Conservation (phyloP, 2,113 vertebrate species). For the Spilogale gracilis region DNA sequence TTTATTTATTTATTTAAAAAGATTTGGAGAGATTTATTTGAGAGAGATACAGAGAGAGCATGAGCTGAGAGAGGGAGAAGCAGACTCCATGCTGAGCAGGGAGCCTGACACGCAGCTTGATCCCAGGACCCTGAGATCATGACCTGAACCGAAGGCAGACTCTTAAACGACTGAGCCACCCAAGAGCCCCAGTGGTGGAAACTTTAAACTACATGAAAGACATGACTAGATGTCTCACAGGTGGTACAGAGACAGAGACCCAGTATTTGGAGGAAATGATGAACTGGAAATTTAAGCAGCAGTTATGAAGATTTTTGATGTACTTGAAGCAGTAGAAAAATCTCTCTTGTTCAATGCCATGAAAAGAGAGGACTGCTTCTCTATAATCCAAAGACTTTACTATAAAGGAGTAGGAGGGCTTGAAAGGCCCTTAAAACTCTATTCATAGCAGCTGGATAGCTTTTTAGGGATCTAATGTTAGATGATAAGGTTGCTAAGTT, state of each 20-base stretch:
- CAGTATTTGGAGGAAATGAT: neutral
- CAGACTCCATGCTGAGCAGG: neutral
- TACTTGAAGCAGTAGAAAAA: neutral
- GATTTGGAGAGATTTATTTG: neutral
- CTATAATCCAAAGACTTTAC: neutral
- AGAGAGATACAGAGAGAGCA: neutral
- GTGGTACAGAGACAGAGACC: neutral
- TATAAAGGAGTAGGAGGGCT: neutral
- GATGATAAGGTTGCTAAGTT: neutral
- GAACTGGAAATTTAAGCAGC: neutral
- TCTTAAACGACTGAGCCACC: neutral
- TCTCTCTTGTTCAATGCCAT: neutral
- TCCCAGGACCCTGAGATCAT: neutral
- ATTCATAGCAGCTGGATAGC: neutral
- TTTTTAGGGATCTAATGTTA: neutral
- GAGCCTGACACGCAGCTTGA: rapidly evolving
- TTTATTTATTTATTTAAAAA: neutral
- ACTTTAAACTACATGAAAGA: neutral
- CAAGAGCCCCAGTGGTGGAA: neutral
- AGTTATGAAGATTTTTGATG: neutral
- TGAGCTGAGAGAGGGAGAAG: neutral
- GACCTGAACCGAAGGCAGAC: neutral
- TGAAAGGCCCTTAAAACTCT: neutral
- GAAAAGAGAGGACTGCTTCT: neutral
- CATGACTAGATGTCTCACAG: neutral